Percentiles rank a stretch among this genome's conserved stretches.
These are phyloP conservation scores for Apamea monoglypha DNA, from an alignment of 2,888 invertebrate species.

Conservation along the genomic window DNA sequence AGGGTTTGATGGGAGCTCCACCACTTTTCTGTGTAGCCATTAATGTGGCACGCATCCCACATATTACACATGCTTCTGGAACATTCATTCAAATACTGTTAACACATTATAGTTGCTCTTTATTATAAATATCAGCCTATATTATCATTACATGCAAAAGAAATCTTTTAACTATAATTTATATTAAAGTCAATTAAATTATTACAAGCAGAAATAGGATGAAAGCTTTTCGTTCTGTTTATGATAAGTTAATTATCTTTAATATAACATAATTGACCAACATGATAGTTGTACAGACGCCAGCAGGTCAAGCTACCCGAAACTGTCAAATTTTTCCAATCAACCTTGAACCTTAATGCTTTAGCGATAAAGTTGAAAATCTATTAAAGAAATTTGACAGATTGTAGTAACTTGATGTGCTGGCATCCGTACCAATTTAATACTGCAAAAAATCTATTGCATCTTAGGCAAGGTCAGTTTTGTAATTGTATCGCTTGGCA, in stretches of 20 bases:
- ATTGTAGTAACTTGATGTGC: too few species aligned
- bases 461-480: neutral
- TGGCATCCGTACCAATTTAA: too few species aligned
- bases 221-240: neutral
- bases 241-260: neutral
- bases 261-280: neutral
- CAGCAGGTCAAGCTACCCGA: too few species aligned
- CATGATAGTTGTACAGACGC: neutral
- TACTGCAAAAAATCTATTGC: neutral
- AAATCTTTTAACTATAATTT: neutral
- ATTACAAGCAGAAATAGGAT: neutral
- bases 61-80: slow-evolving; percentile 94
- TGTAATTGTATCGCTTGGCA: neutral
- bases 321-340: too few species aligned
- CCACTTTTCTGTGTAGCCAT: slow-evolving; percentile 92
- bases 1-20: slow-evolving; percentile 93
- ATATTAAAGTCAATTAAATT: neutral
- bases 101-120: slow-evolving; percentile 34
- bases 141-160: neutral
- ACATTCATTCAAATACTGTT: slow-evolving; percentile 55
- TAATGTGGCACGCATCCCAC: slow-evolving; percentile 95
- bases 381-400: too few species aligned
- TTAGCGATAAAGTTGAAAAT: too few species aligned
- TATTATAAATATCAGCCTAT: slow-evolving; percentile 24
- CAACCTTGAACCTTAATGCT: too few species aligned